These are phyloP conservation scores for Leucopsar rothschildi DNA, from an alignment of 2,113 vertebrate genomes.

Conservation along the genomic window DNA sequence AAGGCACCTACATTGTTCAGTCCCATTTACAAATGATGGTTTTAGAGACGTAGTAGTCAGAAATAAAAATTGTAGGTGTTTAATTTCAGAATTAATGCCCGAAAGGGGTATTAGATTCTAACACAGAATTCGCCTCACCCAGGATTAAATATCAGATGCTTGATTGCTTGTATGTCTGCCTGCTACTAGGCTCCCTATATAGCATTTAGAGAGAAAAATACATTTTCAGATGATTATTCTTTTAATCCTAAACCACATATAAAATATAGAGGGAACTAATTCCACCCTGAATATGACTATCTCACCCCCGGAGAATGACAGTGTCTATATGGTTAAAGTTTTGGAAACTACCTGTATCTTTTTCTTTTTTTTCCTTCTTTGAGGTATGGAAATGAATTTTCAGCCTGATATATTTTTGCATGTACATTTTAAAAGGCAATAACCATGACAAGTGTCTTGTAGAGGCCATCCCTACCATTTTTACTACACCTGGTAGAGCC, in stretches of 20 bases:
- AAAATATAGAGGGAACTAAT: neutral
- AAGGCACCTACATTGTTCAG: neutral
- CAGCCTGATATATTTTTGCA: neutral
- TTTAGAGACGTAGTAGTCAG: neutral
- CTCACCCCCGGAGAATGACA: neutral
- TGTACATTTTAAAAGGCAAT: neutral
- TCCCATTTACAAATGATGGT: neutral
- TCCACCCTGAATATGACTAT: neutral
- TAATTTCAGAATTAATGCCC: neutral
- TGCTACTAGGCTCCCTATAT: neutral
- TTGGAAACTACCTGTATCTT: neutral
- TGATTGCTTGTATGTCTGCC: neutral
- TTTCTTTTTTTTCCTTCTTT: neutral
- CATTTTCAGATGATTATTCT: neutral
- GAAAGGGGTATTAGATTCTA: neutral
- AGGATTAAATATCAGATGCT: neutral
- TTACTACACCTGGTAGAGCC: neutral
- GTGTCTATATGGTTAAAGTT: neutral
- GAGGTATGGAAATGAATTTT: neutral
- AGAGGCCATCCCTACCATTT: neutral
- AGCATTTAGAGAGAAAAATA: neutral
- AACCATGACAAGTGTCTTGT: neutral
- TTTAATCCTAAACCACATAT: neutral
- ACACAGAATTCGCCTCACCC: neutral
- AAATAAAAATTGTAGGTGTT: neutral